Percentiles rank a stretch among this genome's conserved stretches.
Conservation (phyloP, 2,888 invertebrate genomes). For the Mechanitis messenoides region DNA sequence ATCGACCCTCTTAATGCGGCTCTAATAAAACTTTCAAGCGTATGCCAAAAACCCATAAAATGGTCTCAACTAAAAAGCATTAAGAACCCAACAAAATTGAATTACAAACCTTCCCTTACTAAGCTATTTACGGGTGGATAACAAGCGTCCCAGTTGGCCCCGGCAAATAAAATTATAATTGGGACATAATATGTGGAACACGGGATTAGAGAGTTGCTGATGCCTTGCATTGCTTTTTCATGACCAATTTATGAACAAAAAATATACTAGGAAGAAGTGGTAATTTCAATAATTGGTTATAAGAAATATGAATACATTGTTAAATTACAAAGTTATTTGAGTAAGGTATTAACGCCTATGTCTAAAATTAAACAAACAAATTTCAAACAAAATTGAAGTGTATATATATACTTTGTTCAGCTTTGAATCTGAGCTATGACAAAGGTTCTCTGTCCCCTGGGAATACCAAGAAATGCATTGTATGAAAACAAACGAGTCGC, state of each 20-base stretch:
- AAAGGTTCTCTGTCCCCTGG: slow-evolving; percentile 34
- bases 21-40: slow-evolving; percentile 33
- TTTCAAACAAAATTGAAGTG: slow-evolving; percentile 15
- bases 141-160: slow-evolving; percentile 53
- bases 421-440: slow-evolving; percentile 35
- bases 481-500: slow-evolving; percentile 51
- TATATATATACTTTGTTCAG: slow-evolving; percentile 21
- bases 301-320: too few relatives aligned
- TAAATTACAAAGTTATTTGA: too few relatives aligned
- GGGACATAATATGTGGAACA: slow-evolving; percentile 63
- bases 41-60: slow-evolving; percentile 53
- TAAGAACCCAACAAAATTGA: slow-evolving; percentile 59
- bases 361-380: slow-evolving; percentile 10
- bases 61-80: slow-evolving; percentile 38
- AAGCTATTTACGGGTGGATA: slow-evolving; percentile 66
- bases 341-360: background rate
- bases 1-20: slow-evolving; percentile 36
- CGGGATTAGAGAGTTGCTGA: slow-evolving; percentile 40
- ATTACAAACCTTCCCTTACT: slow-evolving; percentile 62
- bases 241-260: slow-evolving; percentile 27
- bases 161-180: slow-evolving; percentile 65
- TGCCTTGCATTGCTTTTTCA: slow-evolving; percentile 29
- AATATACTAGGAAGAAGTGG: slow-evolving; percentile 23
- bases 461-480: slow-evolving; percentile 35
- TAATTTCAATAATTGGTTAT: background rate